Percentiles rank a stretch among this genome's conserved stretches.
Conservation (phyloP, 2,888 invertebrate genomes). For the Nowickia ferox region DNA sequence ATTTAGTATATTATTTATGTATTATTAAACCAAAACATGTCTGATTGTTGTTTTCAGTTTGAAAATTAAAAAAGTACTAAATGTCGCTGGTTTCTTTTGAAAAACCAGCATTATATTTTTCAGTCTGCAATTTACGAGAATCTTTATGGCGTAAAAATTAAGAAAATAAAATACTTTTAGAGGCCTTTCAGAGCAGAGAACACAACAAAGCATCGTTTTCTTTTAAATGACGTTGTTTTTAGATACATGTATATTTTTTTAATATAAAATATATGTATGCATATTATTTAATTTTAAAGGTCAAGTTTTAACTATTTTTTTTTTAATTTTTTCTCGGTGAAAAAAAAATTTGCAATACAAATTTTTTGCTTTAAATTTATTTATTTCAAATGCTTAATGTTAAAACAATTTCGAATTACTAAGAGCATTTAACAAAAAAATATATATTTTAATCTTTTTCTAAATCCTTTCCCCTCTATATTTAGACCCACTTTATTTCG, state of each 20-base stretch:
- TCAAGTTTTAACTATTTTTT: constrained; percentile 58
- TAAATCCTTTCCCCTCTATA: neutral
- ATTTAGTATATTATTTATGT: constrained; percentile 19
- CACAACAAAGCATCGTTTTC: constrained; percentile 6
- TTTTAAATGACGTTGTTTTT: constrained; percentile 27
- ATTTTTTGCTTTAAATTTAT: neutral
- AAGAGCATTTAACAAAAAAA: constrained; percentile 33
- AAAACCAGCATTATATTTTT: constrained; percentile 8
- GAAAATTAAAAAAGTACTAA: constrained; percentile 50
- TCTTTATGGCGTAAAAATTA: constrained; percentile 10
- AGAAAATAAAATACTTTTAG: constrained; percentile 13
- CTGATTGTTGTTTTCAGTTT: constrained; percentile 39
- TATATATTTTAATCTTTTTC: constrained; percentile 10
- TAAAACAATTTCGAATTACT: constrained; percentile 46
- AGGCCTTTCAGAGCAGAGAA: constrained; percentile 49
- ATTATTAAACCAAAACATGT: neutral
- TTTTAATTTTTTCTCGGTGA: no score
- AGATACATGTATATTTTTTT: neutral
- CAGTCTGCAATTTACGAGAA: neutral
- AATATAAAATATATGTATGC: constrained; percentile 5
- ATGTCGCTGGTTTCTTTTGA: constrained; percentile 5
- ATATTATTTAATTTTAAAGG: constrained; percentile 47
- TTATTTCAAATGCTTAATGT: constrained; percentile 28
- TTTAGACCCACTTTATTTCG: neutral
- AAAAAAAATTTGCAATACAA: no score